Percentiles rank a stretch among this genome's conserved stretches.
phyloP scores from a whole-genome alignment of 2,113 vertebrate genomes.

The Ochotona princeps region DNA sequence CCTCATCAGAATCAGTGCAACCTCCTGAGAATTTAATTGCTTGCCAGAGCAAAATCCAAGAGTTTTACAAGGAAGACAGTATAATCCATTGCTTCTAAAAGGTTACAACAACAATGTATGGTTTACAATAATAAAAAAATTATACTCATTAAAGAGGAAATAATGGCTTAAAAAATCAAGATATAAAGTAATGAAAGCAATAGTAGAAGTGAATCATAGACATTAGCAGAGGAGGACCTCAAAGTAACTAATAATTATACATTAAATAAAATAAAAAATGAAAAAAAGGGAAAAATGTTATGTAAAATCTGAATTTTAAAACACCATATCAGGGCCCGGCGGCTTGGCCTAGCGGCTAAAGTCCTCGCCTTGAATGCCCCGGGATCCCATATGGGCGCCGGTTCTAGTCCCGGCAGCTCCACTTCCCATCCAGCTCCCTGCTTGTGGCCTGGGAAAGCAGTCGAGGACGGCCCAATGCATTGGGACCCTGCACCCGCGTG shows the following conservation, averaged over 20 bases:
- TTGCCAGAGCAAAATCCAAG: constrained; percentile 11
- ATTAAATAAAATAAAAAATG: neutral
- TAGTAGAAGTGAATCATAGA: constrained; percentile 15
- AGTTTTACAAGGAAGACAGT: neutral
- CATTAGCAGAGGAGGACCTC: constrained; percentile 37
- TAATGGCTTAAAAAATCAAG: neutral
- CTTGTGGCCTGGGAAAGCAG: too few species aligned
- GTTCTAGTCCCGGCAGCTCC: too few species aligned
- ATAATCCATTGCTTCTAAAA: constrained; percentile 31
- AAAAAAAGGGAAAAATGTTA: constrained; percentile 1
- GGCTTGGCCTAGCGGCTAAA: too few species aligned
- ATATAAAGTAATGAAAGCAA: constrained; percentile 44
- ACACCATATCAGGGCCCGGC: neutral
- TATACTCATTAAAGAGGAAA: constrained; percentile 21
- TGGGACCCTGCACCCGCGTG: too few species aligned
- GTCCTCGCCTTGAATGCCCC: too few species aligned
- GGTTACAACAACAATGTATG: neutral
- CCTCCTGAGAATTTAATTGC: neutral
- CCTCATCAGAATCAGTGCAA: constrained; percentile 1
- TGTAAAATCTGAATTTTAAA: neutral
- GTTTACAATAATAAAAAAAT: constrained; percentile 31
- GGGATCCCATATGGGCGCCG: too few species aligned
- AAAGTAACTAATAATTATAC: constrained; percentile 26
- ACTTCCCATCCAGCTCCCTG: too few species aligned
- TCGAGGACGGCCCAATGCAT: too few species aligned